phyloP scores from a whole-genome alignment of 2,113 vertebrate species.

The Pygoscelis adeliae region DNA sequence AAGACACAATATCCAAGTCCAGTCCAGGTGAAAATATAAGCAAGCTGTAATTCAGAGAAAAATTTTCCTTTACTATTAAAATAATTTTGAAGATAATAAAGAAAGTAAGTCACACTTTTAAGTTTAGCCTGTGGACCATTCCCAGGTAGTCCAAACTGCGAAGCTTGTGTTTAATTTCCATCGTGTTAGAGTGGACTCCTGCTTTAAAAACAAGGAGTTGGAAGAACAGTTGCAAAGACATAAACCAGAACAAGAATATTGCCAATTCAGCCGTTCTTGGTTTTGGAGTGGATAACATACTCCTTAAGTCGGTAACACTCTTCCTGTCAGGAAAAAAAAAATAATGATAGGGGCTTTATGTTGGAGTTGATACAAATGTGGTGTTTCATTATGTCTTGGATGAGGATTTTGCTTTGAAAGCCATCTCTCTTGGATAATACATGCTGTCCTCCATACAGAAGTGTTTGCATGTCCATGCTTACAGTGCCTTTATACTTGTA shows the following conservation, averaged over 20 bases:
- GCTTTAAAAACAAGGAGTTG: background rate
- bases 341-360: background rate
- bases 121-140: background rate
- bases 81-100: background rate
- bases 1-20: background rate
- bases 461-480: background rate
- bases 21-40: background rate
- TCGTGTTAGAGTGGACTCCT: background rate
- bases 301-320: constrained; percentile 31
- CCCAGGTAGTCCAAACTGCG: background rate
- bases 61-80: background rate
- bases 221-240: constrained; percentile 25
- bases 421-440: background rate
- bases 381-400: constrained; percentile 19
- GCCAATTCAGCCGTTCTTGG: constrained; percentile 3
- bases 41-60: background rate
- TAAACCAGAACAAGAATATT: constrained; percentile 16
- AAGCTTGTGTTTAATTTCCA: background rate
- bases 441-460: background rate
- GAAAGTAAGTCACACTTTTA: background rate
- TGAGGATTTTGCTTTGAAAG: constrained; percentile 6
- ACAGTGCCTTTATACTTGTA: background rate
- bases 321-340: background rate
- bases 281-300: constrained; percentile 24
- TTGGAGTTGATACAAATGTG: constrained; percentile 13